A percentile compares a stretch with the other conserved stretches of the same genome.
Conservation (phyloP, 2,113 vertebrate species). For the Saguinus midas region DNA sequence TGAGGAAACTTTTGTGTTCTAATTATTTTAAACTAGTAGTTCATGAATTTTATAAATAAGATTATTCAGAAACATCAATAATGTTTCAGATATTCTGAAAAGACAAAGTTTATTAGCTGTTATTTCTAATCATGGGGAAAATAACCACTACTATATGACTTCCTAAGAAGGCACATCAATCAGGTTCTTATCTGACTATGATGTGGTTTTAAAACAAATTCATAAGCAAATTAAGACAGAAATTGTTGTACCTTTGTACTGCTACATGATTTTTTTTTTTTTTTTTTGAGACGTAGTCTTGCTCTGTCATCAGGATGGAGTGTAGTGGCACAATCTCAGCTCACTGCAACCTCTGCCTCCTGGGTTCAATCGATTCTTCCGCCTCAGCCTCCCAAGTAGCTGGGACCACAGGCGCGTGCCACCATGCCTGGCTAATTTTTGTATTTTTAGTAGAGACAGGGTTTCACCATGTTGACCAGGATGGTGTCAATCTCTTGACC, state of each 20-base stretch:
- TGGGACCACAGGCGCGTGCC: too few species aligned
- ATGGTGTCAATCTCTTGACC: too few species aligned
- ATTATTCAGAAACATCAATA: constrained; percentile 40
- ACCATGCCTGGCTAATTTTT: too few species aligned
- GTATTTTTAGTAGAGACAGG: too few species aligned
- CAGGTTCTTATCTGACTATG: constrained; percentile 1
- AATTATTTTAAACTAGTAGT: constrained; percentile 26
- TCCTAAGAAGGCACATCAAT: neutral
- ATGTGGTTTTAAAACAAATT: constrained; percentile 39
- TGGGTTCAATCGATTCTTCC: too few species aligned
- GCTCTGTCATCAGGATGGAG: too few species aligned
- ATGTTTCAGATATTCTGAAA: neutral
- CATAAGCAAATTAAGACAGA: constrained; percentile 1
- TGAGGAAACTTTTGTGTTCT: constrained; percentile 11
- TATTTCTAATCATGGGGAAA: constrained; percentile 39
- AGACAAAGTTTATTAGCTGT: neutral
- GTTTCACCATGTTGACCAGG: too few species aligned
- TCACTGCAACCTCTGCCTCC: too few species aligned
- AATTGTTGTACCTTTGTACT: constrained; percentile 27
- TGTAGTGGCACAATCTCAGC: too few species aligned
- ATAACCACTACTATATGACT: neutral
- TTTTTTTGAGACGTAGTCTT: too few species aligned
- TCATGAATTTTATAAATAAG: constrained; percentile 12
- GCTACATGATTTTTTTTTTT: neutral
- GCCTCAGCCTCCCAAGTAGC: too few species aligned